phyloP scores from a whole-genome alignment of 2,888 invertebrate species.

The Suillia variegata region DNA sequence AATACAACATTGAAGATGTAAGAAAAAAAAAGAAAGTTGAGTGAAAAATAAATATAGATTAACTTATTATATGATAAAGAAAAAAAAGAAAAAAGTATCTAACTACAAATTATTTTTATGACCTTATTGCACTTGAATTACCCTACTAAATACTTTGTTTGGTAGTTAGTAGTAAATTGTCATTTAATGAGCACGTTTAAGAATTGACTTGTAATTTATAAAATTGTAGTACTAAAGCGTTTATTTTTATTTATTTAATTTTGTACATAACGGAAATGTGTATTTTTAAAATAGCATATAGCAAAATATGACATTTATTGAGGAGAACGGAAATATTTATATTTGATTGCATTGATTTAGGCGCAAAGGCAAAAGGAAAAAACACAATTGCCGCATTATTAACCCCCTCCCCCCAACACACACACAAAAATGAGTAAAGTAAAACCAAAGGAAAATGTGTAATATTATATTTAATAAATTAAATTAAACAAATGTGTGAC shows the following conservation, averaged over 20 bases:
- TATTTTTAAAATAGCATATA: too few relatives aligned
- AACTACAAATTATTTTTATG: neutral
- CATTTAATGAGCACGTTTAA: constrained; percentile 17
- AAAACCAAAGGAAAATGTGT: neutral
- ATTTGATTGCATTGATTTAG: too few relatives aligned
- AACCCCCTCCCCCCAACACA: too few relatives aligned
- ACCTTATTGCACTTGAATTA: neutral
- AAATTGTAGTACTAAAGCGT: constrained; percentile 5
- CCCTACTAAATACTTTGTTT: too few relatives aligned
- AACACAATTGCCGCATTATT: too few relatives aligned
- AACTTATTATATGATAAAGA: neutral
- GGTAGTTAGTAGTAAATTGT: constrained; percentile 8
- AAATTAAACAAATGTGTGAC: neutral
- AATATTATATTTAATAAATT: neutral
- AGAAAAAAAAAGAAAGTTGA: too few relatives aligned
- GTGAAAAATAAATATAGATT: neutral
- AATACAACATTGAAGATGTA: too few relatives aligned
- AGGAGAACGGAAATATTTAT: too few relatives aligned
- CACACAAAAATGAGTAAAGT: neutral
- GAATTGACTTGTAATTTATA: constrained; percentile 18
- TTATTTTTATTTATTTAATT: too few relatives aligned
- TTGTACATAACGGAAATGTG: too few relatives aligned
- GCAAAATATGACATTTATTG: too few relatives aligned
- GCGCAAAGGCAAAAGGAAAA: too few relatives aligned
- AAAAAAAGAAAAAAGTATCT: neutral